Base-by-base conservation (phyloP, 2,113 vertebrate species). In the Onychorhynchus coronatus region DNA sequence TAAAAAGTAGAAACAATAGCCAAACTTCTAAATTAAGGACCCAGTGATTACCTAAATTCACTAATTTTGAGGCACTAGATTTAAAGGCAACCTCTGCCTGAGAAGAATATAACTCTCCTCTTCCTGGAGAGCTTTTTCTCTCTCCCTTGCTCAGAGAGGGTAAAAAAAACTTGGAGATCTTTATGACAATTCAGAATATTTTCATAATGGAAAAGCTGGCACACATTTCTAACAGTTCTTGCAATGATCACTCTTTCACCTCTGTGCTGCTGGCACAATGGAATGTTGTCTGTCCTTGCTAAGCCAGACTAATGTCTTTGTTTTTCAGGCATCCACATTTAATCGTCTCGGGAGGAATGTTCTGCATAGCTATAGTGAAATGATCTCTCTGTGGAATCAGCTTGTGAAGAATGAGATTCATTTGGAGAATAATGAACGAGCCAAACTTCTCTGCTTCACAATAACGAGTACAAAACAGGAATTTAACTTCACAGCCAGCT, bases 351-450 rank as follows among this genome's bases (percentile, higher is more conserved):
- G 94, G 14, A 98, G 97, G 58, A 98, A 92, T 37, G 93, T 97
- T 81, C 95, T 99, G 76, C 98, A 96, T 52, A 98, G 98, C 73
- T 98, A 97, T 2, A 97, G 94, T 87, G 98, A 98, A 93, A 72
- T 99, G 13, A 81, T 95, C 85, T 98, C 98, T 7, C 62, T 97
- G 82, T 99, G 99, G 99, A 98, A 97, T 68, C 95, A 95, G 14
- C 77, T 97, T 7, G 50, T 98, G 66, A 97, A 97, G 80, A 98
- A 97, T 30, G 97, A 99, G 58, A 63, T 99, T 76, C 98, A 94
- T 46, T 35, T 98, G 52, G 98, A 99, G 94, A 97, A 95, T 39
- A 98, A 97, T 4, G 97, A 97, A 58, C 75, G 14, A 82, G 91
- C 63, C 74, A 98, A 98, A 95, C 89, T 96, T 85, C 85, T 99